These are phyloP conservation scores for Parasteatoda lunata DNA, from an alignment of 2,888 invertebrate genomes.

Conservation along the genomic window DNA sequence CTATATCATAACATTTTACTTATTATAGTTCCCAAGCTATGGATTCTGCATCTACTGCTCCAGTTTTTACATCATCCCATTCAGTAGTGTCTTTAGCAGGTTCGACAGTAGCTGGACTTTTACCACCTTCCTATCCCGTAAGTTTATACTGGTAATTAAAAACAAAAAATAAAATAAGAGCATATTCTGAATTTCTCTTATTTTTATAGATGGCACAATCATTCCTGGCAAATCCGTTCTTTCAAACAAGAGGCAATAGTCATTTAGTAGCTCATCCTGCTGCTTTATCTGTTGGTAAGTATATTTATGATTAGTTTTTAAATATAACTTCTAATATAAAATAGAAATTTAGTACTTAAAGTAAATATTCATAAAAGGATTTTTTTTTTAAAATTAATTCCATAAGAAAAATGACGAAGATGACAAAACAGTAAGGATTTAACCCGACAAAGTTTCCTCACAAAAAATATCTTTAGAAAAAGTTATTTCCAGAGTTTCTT, in stretches of 20 bases:
- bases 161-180: no score
- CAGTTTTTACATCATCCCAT: constrained; percentile 38
- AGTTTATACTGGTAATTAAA: neutral
- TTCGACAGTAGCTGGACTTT: constrained; percentile 22
- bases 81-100: constrained; percentile 38
- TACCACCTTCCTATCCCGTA: constrained; percentile 63
- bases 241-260: constrained; percentile 49
- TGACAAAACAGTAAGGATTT: no score
- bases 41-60: constrained; percentile 40
- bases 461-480: no score
- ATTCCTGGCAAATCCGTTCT: constrained; percentile 57
- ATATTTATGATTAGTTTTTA: neutral
- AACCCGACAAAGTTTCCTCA: no score
- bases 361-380: no score
- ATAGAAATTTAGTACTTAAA: no score
- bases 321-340: no score
- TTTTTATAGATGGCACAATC: constrained; percentile 58
- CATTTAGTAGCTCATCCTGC: constrained; percentile 65
- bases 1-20: neutral
- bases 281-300: constrained; percentile 57
- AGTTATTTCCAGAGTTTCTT: no score
- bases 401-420: no score
- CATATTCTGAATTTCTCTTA: neutral
- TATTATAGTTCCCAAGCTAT: constrained; percentile 53
- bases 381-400: no score